A percentile compares a stretch with the other conserved stretches of the same genome.
phyloP scores from a whole-genome alignment of 2,113 vertebrate species.

The Bungarus multicinctus region DNA sequence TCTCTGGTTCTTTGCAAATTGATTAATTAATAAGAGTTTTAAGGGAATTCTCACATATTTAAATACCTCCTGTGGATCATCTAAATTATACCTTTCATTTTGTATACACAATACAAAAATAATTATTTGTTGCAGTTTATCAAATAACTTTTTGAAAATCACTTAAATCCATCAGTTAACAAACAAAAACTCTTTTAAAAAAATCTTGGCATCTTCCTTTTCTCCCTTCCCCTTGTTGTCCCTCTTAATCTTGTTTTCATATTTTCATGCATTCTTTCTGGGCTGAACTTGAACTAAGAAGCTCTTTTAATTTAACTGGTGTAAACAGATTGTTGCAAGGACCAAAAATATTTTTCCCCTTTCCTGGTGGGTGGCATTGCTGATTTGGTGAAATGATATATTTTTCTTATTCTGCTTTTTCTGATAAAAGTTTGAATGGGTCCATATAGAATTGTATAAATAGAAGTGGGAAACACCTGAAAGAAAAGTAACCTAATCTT shows the following conservation, averaged over 20 bases:
- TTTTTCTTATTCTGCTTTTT: conserved; percentile 21
- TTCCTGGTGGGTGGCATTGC: conserved; percentile 16
- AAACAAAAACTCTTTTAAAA: conserved; percentile 50
- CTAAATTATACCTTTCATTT: neutral
- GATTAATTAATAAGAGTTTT: conserved; percentile 17
- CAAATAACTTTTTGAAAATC: conserved; percentile 15
- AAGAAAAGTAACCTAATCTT: neutral
- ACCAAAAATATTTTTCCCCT: conserved; percentile 34
- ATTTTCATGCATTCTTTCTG: conserved; percentile 61
- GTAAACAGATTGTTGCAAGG: conserved; percentile 38
- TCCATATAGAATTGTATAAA: conserved; percentile 16
- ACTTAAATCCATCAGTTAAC: neutral
- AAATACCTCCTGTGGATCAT: conserved; percentile 3
- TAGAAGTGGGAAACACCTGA: neutral
- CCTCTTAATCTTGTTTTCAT: conserved; percentile 42
- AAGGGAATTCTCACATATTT: neutral
- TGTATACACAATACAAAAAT: neutral
- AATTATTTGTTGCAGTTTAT: conserved; percentile 11
- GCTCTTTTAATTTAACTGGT: conserved; percentile 41
- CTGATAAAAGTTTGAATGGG: conserved; percentile 20
- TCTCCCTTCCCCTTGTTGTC: neutral
- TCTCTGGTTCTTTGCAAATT: neutral
- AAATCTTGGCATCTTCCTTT: conserved; percentile 48
- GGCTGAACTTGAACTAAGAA: conserved; percentile 37
- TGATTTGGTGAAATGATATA: conserved; percentile 33